phyloP scores from a whole-genome alignment of 2,113 vertebrate species.

The Polyodon spathula region DNA sequence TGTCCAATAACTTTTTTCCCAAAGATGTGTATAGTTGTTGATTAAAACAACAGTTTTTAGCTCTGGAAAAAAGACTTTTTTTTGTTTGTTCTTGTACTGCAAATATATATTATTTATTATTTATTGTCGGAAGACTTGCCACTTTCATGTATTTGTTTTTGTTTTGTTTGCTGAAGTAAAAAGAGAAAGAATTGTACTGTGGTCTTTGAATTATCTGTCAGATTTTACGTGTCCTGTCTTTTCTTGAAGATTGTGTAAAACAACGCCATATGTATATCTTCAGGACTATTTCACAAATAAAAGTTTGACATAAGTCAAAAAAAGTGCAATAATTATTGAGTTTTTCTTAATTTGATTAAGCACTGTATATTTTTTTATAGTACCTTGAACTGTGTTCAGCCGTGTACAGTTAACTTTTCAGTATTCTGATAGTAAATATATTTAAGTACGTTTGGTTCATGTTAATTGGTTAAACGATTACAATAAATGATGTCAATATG shows the following conservation, averaged over 20 bases:
- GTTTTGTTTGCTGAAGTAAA: conserved; percentile 91
- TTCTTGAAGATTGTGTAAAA: conserved; percentile 69
- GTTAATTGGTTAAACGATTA: too few species aligned
- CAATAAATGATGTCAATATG: too few species aligned
- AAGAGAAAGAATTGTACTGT: conserved; percentile 60
- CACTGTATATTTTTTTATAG: too few species aligned
- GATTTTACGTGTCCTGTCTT: conserved; percentile 63
- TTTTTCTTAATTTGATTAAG: too few species aligned
- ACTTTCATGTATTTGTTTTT: conserved; percentile 93
- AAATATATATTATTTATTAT: conserved; percentile 97
- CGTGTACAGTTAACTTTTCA: too few species aligned
- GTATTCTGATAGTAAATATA: too few species aligned
- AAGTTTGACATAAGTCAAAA: conserved; percentile 58
- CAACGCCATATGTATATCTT: conserved; percentile 72
- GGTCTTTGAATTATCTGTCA: conserved; percentile 75
- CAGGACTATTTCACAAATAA: conserved; percentile 78
- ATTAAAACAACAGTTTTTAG: conserved; percentile 66
- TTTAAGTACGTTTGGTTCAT: too few species aligned
- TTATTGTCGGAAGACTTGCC: conserved; percentile 94
- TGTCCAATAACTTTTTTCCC: conserved; percentile 72
- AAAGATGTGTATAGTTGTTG: conserved; percentile 94
- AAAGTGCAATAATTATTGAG: conserved; percentile 29
- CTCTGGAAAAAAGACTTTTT: conserved; percentile 51
- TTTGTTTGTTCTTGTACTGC: conserved; percentile 88
- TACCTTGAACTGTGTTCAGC: too few species aligned